Conservation (phyloP, 2,113 vertebrate genomes). For the Xiphophorus hellerii region DNA sequence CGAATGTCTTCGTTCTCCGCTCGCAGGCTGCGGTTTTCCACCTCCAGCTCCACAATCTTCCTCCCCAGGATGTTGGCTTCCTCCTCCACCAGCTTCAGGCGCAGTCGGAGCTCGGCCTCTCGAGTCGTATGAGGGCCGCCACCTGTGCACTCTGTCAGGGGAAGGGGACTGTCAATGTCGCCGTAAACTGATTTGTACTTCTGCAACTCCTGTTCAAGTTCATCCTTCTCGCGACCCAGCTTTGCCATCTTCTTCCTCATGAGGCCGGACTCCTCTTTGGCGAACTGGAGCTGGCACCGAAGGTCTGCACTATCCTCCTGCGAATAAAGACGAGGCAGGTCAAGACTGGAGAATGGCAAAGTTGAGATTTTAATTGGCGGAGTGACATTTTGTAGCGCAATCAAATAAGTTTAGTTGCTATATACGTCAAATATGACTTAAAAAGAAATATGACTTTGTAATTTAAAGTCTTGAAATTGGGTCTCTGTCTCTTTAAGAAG, state of each 20-base stretch:
- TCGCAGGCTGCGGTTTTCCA: constrained; percentile 95
- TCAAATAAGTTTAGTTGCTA: too few relatives aligned
- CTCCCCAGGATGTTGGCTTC: constrained; percentile 96
- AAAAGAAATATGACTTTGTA: too few relatives aligned
- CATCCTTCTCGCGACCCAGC: constrained; percentile 92
- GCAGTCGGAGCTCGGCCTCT: constrained; percentile 93
- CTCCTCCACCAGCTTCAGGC: constrained; percentile 95
- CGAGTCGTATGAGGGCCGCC: constrained; percentile 94
- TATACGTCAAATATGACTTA: too few relatives aligned
- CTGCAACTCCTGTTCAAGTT: constrained; percentile 94
- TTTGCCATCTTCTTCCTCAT: constrained; percentile 99
- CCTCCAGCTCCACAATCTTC: constrained; percentile 97
- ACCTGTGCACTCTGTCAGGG: constrained; percentile 84
- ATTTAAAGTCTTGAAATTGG: too few relatives aligned
- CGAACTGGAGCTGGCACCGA: constrained; percentile 97
- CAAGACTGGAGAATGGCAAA: neutral
- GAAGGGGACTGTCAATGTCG: constrained; percentile 92
- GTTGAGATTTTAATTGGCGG: neutral
- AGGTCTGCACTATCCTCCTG: constrained; percentile 97
- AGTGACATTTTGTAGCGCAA: neutral
- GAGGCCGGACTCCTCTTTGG: constrained; percentile 93
- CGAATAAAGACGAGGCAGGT: neutral
- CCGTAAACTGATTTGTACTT: constrained; percentile 96
- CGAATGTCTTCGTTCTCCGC: constrained; percentile 96
- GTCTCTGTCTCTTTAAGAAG: too few relatives aligned